Evolutionary conservation across 2,888 invertebrate species (phyloP), one percentile per base, ranked within the genome.

Genomic region (Zygogramma bicolorata): DNA sequence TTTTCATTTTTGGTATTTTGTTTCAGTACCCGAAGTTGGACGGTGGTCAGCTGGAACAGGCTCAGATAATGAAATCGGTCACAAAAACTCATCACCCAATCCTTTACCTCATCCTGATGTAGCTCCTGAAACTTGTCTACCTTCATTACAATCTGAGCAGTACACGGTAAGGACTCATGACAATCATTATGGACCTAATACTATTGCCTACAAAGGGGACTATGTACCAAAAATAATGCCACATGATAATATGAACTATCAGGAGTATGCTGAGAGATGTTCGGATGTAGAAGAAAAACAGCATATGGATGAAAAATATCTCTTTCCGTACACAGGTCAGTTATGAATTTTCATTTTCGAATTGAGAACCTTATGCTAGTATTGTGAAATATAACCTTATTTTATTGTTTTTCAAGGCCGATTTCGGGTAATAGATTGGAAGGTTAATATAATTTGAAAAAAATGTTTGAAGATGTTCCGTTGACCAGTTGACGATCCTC

Each of bases 1-100:
- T 27, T 20, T 61, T 31, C 10, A n/a, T 31, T 1, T 10, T 10
- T 25, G 22, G 22, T 71, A 31, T 58, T 68, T 61, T 53, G 8
- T 59, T 79, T 81, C 71, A 85, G 86, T 86, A 65, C 83, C 85
- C 61, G 88, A 88, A 82, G 85, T 88, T 2, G 90, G 93, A 18
- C 90, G 94, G 38, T 94, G 95, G 95, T 94, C 94, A 0, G 94
- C 93, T 70, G 94, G 94, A 77, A 93, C 94, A 0, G 93, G 92
- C 6, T 94, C 94, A 0, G 95, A 94, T 83, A 93, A 92, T 81
- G 94, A 94, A 81, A 90, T 91, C 34, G 90, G 90, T 68, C 88
- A 88, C 63, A 92, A 85, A 84, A 91, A 89, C 1, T 89, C 65
- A 70, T 92, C 91, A 34, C 94, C 94, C 0, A 92, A 94, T 80